Conservation (phyloP, 1,140 invertebrate genomes). For the Halotydeus destructor region DNA sequence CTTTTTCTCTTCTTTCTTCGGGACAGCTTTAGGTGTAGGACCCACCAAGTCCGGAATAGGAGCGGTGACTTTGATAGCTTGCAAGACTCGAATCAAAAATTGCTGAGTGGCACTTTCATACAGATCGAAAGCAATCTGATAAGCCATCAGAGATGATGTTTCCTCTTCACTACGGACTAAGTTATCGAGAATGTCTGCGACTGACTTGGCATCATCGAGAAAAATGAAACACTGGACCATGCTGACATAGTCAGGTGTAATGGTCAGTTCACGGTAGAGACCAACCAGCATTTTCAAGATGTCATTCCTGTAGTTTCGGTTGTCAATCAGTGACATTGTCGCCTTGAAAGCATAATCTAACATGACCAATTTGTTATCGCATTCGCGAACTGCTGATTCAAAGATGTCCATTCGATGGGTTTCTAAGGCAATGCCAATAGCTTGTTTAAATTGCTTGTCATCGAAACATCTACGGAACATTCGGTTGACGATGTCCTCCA, state of each 20-base stretch:
- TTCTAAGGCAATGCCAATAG: constrained; percentile 78
- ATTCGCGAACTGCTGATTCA: constrained; percentile 65
- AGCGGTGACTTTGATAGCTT: constrained; percentile 56
- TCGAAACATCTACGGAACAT: constrained; percentile 92
- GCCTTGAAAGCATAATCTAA: constrained; percentile 84
- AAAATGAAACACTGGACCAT: constrained; percentile 94
- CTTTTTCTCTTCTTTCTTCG: constrained; percentile 14
- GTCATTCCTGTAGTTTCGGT: constrained; percentile 69
- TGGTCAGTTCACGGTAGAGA: constrained; percentile 59
- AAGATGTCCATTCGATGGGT: constrained; percentile 90
- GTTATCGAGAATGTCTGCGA: constrained; percentile 45
- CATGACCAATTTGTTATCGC: constrained; percentile 75
- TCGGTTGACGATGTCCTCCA: constrained; percentile 82
- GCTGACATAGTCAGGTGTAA: constrained; percentile 84
- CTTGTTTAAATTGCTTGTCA: constrained; percentile 79
- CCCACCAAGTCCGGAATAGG: constrained; percentile 37
- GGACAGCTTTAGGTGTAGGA: constrained; percentile 8
- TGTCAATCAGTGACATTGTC: constrained; percentile 83
- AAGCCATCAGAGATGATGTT: constrained; percentile 56
- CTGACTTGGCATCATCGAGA: constrained; percentile 70
- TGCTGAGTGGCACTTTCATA: constrained; percentile 98
- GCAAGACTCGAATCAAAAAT: constrained; percentile 67
- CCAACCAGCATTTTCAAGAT: constrained; percentile 70
- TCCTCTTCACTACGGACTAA: constrained; percentile 21
- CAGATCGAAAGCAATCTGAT: constrained; percentile 96